Evolutionary conservation across 2,888 invertebrate species (phyloP).

Genomic region (Watsonalla cultraria): DNA sequence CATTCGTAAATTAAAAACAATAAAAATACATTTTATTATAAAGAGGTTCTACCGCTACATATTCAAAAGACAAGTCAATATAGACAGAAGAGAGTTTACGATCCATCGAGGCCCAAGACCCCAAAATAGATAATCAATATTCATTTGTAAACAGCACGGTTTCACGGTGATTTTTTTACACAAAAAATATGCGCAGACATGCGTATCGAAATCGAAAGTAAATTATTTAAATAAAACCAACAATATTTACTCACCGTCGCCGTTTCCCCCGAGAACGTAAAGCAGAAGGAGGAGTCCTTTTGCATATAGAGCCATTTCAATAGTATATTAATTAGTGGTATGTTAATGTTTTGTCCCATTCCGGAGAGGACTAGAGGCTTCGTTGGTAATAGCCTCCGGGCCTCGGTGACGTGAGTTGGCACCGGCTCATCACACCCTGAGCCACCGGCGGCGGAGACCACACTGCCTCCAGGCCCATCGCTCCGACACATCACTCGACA

Average conservation of each 20-base stretch:
- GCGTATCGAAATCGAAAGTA: conserved; percentile 33
- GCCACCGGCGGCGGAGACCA: conserved; percentile 26
- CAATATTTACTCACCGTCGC: conserved; percentile 63
- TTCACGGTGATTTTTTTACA: conserved; percentile 9
- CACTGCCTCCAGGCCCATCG: conserved; percentile 33
- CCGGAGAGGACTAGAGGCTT: conserved; percentile 32
- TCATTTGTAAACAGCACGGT: conserved; percentile 5
- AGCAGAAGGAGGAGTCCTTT: conserved; percentile 56
- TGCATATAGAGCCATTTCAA: conserved; percentile 65
- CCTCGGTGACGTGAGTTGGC: conserved; percentile 40
- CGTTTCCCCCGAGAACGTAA: conserved; percentile 49
- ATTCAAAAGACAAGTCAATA: no score
- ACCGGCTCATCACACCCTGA: conserved; percentile 15
- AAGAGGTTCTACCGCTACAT: no score
- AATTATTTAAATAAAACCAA: conserved; percentile 36
- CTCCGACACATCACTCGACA: conserved; percentile 40
- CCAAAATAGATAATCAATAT: not conserved
- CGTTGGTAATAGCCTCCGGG: conserved; percentile 6
- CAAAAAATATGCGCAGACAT: conserved; percentile 43
- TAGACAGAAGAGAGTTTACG: not conserved
- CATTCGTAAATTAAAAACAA: no score
- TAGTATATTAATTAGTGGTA: conserved; percentile 51
- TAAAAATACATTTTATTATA: no score
- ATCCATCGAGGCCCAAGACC: not conserved
- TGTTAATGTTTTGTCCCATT: conserved; percentile 64